Evolutionary conservation across 2,113 vertebrate genomes (phyloP).

Genomic region (Trogon melanurus): DNA sequence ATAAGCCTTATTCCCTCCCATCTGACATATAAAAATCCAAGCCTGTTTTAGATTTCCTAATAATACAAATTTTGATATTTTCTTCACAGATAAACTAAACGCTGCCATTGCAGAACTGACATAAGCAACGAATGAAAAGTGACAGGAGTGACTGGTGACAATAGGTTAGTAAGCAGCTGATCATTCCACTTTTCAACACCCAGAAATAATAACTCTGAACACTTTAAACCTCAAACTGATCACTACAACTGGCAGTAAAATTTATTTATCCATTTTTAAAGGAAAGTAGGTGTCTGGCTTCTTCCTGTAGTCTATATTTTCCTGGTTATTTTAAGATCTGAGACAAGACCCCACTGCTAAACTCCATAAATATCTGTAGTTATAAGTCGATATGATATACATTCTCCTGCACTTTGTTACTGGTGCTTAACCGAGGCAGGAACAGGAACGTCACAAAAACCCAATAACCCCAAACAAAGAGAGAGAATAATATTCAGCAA

Average conservation of each 20-base stretch:
- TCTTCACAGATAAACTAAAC: not conserved
- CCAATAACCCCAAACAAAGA: not conserved
- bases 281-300: not conserved
- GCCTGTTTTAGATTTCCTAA: not conserved
- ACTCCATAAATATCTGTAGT: not conserved
- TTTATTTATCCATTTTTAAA: not conserved
- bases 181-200: not conserved
- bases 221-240: not conserved
- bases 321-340: not conserved
- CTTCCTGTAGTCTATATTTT: not conserved
- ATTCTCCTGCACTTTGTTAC: not conserved
- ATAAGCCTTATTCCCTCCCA: not conserved
- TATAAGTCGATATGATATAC: not conserved
- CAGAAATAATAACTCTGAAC: not conserved
- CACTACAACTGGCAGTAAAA: not conserved
- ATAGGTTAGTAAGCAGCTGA: not conserved
- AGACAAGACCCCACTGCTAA: not conserved
- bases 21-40: not conserved
- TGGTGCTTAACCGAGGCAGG: not conserved
- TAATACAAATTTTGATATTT: not conserved
- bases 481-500: not conserved
- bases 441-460: not conserved
- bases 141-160: not conserved
- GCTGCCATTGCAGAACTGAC: not conserved
- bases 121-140: conserved; percentile 7